Percentiles rank a stretch among this genome's conserved stretches.
Conservation (phyloP, 2,888 invertebrate genomes). For the Cephus rjabovi region DNA sequence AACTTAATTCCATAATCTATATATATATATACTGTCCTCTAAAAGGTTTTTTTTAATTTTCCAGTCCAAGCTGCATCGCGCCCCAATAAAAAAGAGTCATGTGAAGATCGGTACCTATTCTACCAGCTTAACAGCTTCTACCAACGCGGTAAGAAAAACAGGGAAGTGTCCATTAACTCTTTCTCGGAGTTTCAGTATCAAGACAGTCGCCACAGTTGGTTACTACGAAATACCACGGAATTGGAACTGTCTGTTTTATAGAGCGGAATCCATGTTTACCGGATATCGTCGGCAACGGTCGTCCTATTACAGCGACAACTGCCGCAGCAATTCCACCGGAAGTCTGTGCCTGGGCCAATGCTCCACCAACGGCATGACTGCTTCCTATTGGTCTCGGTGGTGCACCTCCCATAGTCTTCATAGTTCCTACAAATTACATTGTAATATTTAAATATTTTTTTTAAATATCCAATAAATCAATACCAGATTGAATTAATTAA, state of each 20-base stretch:
- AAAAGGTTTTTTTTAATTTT: neutral
- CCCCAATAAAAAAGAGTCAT: neutral
- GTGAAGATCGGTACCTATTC: neutral
- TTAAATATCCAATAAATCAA: neutral
- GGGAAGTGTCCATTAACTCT: neutral
- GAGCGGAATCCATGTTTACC: conserved; percentile 34
- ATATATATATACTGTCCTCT: neutral
- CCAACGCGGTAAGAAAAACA: neutral
- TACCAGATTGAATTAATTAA: neutral
- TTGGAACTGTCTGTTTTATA: neutral
- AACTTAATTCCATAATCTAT: neutral
- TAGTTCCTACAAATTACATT: conserved; percentile 28
- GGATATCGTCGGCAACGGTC: conserved; percentile 78
- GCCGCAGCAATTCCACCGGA: conserved; percentile 80
- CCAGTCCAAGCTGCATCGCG: neutral
- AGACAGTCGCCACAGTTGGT: neutral
- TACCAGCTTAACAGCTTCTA: neutral
- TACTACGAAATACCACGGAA: neutral
- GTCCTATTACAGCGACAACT: conserved; percentile 76
- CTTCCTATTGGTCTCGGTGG: conserved; percentile 49
- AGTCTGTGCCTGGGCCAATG: conserved; percentile 77
- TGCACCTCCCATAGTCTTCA: conserved; percentile 49
- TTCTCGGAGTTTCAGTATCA: conserved; percentile 11
- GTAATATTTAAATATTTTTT: conserved; percentile 14
- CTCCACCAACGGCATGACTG: conserved; percentile 70